Conservation (phyloP, 2,113 vertebrate genomes). For the Phoenicopterus ruber region DNA sequence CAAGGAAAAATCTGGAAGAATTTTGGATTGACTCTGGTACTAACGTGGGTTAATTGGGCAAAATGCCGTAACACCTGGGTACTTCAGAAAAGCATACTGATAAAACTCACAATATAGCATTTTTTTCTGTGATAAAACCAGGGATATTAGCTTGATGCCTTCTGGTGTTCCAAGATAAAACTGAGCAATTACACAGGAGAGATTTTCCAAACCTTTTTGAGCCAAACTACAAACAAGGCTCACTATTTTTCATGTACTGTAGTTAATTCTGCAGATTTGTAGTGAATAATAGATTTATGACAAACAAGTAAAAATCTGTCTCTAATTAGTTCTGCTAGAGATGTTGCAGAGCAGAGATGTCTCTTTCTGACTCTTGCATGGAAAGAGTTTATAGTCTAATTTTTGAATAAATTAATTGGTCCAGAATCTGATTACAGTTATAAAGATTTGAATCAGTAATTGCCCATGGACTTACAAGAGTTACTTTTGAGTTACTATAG, state of each 20-base stretch:
- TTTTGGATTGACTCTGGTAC: neutral
- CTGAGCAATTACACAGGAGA: conserved; percentile 9
- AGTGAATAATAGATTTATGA: neutral
- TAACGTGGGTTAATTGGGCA: neutral
- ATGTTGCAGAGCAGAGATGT: neutral
- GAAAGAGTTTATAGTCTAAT: neutral
- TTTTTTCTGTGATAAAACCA: conserved; percentile 14
- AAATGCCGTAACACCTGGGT: neutral
- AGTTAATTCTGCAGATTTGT: neutral
- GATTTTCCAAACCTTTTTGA: conserved; percentile 12
- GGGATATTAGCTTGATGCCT: conserved; percentile 6
- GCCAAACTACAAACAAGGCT: neutral
- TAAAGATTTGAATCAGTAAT: neutral
- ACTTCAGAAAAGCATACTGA: neutral
- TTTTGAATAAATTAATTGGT: neutral
- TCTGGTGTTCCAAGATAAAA: conserved; percentile 40
- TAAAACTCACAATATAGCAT: neutral
- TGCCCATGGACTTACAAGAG: neutral
- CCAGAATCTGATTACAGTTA: neutral
- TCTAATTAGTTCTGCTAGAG: conserved; percentile 46
- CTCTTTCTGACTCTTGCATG: neutral
- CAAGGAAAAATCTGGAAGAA: neutral
- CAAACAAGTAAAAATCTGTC: neutral
- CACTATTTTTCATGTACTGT: neutral
- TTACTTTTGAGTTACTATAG: neutral